Evolutionary conservation across 2,113 vertebrate genomes (phyloP), one percentile per base, ranked within the genome.

Genomic region (Petroica traversi): DNA sequence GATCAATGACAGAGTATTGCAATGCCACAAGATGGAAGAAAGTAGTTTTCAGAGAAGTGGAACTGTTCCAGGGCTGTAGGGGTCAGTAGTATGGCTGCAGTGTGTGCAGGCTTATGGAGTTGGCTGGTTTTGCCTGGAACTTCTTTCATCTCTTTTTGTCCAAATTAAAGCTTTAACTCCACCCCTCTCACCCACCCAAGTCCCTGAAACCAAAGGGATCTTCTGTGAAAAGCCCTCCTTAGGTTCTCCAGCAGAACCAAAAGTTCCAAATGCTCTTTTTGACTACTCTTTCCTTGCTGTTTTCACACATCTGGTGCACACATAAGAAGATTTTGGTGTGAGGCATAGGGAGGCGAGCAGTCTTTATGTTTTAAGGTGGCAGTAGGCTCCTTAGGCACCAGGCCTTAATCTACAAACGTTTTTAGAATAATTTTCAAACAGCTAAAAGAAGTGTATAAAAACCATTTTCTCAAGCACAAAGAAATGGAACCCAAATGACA

Each of bases 361-460:
- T 73, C 3, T 14, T 57, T 36, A 20, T 26, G 8, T 61, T 92
- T 83, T 34, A 77, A 69, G 8, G 29, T 46, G 46, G 16, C 11
- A 80, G 29, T 13, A 67, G 11, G 11, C 7, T 11, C 12, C 24
- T 36, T 54, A 52, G 16, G 16, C 31, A 51, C 9, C 13, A 36
- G 55, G 23, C 4, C 8, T 31, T 73, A 51, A 66, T 46, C 18
- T 62, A 61, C 7, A 36, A 59, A 29, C 11, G 15, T 36, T 68
- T 82, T 49, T 34, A 77, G n/a, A 80, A 55, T 41, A 81, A 62
- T 55, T 84, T 92, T 82, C 40, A 92, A 83, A 55, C 5, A 66
- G 12, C 8, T 64, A 29, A 64, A 63, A 18, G 3, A 78, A 81
- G 4, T 20, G 9, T n/a, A 62, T 9, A 33, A 72, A 76, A 55